Conservation (phyloP, 2,797 vertebrate species). For the Rhinatrema bivittatum region DNA sequence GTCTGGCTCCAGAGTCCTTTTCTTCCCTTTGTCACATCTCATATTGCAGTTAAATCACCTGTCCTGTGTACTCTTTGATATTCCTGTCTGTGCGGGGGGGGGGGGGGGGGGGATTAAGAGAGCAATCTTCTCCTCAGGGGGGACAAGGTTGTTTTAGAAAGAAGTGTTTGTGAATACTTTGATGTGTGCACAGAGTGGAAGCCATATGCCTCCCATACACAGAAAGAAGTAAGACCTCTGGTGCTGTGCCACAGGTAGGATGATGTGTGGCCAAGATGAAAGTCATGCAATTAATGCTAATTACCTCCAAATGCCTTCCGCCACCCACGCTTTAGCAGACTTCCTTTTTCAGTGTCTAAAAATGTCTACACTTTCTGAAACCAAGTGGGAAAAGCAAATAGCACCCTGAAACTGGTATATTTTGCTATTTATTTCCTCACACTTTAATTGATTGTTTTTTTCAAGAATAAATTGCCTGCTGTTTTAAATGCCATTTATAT, state of each 20-base stretch:
- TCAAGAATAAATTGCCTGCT: not conserved
- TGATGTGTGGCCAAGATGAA: not conserved
- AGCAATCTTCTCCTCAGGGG: conserved; percentile 39
- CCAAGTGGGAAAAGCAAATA: no score
- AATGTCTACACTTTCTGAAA: no score
- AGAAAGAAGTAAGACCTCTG: not conserved
- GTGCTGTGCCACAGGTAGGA: not conserved
- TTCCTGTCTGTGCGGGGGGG: conserved; percentile 36
- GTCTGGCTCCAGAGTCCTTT: conserved; percentile 26
- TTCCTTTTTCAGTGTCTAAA: no score
- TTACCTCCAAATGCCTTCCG: conserved; percentile 12
- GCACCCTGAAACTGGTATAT: no score
- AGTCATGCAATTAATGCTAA: no score
- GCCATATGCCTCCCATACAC: conserved; percentile 8
- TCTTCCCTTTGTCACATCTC: conserved; percentile 45
- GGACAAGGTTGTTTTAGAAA: conserved; percentile 35
- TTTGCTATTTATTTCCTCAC: no score
- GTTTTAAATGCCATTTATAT: no score
- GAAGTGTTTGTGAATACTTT: conserved; percentile 12
- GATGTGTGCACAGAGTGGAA: conserved; percentile 5
- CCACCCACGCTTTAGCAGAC: no score
- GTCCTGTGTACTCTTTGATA: conserved; percentile 34
- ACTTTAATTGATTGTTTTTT: no score
- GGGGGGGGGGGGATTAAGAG: conserved; percentile 48
- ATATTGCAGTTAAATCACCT: conserved; percentile 46